Conservation (phyloP, 2,113 vertebrate genomes). For the Ondatra zibethicus region DNA sequence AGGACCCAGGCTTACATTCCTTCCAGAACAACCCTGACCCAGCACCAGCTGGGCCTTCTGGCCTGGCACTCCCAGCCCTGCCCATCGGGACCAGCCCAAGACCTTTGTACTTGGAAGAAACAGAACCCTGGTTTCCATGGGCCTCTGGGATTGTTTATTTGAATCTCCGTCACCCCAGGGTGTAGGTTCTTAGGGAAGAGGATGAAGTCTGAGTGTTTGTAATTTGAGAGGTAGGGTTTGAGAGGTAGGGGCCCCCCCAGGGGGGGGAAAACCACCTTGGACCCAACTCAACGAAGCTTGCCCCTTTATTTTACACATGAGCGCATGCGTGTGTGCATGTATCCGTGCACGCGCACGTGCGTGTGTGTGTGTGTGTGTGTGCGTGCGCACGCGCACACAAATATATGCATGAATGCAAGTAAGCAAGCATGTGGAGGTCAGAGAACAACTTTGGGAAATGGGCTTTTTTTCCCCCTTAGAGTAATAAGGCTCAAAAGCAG, state of each 20-base stretch:
- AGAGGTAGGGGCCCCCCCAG: background rate
- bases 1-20: slow-evolving; percentile 7
- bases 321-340: too few species aligned
- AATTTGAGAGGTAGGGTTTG: background rate
- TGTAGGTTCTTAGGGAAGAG: background rate
- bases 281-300: background rate
- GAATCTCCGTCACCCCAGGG: background rate
- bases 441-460: background rate
- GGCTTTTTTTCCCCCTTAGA: background rate
- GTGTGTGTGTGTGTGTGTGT: background rate
- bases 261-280: background rate
- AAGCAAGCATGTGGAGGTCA: background rate
- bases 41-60: slow-evolving; percentile 11
- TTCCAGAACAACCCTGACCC: background rate
- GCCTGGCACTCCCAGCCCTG: slow-evolving; percentile 56
- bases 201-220: background rate
- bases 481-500: background rate
- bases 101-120: slow-evolving; percentile 72
- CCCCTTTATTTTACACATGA: background rate
- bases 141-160: slow-evolving; percentile 37
- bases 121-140: slow-evolving; percentile 44
- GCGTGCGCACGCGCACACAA: background rate
- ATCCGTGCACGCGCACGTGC: too few species aligned
- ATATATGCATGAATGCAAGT: too few species aligned
- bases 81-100: slow-evolving; percentile 55